Base-by-base conservation (phyloP, 2,888 invertebrate genomes). In the Rhogogaster chlorosoma region DNA sequence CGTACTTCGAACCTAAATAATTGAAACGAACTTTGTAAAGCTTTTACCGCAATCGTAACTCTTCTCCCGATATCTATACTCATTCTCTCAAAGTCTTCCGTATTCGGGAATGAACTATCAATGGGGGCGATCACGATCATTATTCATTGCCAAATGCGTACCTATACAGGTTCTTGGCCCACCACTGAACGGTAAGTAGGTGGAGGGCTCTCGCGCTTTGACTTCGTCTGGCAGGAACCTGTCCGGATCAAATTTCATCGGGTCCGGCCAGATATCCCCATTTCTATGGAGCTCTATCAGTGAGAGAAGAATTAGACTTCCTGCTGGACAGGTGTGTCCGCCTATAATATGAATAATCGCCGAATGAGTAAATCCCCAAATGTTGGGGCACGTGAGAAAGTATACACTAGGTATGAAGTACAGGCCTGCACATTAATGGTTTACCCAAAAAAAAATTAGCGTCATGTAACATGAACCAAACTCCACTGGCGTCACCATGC, bases 1-100 rank as follows among this genome's bases (percentile, higher is more conserved):
- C 94, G 87, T 94, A 94, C 86, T 92, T 92, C n/a, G 90, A 87
- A 15, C 94, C 94, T 94, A 32, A 61, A 61, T 26, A 1, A 22
- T n/a, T n/a, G n/a, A 2, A 61, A 61, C 4, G 26, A 7, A 61
- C 12, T 7, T 26, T 61, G 26, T 10, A 26, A 9, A 26, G 22
- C 61, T 6, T 18, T 49, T 1, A 49, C 18, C 49, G 6, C n/a
- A 4, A 18, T 49, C 26, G 26, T n/a, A n/a, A n/a, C n/a, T n/a
- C n/a, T n/a, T n/a, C n/a, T n/a, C n/a, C n/a, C n/a, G n/a, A n/a
- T n/a, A n/a, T n/a, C n/a, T n/a, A n/a, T n/a, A n/a, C n/a, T n/a
- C n/a, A n/a, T n/a, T n/a, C n/a, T n/a, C n/a, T n/a, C n/a, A n/a
- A n/a, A n/a, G n/a, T n/a, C n/a, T n/a, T n/a, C n/a, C n/a, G n/a